A percentile compares a stretch with the other conserved stretches of the same genome.
Conservation (phyloP, 92 coral and sea anemone species). For the Porites evermanni region DNA sequence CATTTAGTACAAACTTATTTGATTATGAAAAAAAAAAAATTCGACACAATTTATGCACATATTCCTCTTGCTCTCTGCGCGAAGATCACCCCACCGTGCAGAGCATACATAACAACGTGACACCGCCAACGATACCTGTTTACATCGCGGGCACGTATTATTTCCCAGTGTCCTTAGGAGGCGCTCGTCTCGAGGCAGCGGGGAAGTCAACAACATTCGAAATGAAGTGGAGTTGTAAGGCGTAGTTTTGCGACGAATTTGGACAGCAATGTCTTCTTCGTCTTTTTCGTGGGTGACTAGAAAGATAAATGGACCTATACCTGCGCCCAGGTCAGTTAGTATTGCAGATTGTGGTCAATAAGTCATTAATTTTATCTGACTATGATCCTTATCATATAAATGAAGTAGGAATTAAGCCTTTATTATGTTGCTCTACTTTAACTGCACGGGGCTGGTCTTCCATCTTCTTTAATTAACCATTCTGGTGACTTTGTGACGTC, state of each 20-base stretch:
- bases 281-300: slow-evolving; percentile 77
- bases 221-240: neutral
- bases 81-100: slow-evolving; percentile 7
- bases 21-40: neutral
- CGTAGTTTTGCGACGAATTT: neutral
- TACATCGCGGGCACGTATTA: neutral
- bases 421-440: no score
- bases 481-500: no score
- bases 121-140: neutral
- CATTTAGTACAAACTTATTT: slow-evolving; percentile 6
- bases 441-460: no score
- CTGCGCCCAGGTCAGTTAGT: slow-evolving; percentile 75
- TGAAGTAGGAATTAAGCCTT: no score
- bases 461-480: no score
- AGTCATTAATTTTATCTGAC: no score
- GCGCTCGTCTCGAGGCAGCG: slow-evolving; percentile 37
- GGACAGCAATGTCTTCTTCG: slow-evolving; percentile 30
- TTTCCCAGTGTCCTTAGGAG: slow-evolving; percentile 25
- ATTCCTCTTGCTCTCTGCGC: neutral
- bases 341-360: no score
- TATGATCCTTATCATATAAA: no score
- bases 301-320: slow-evolving; percentile 73
- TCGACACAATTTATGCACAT: neutral
- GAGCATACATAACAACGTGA: neutral
- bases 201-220: neutral